Percentiles rank a stretch among this genome's conserved stretches.
Conservation (phyloP, 2,888 invertebrate species). For the Heteromurus nitidus region DNA sequence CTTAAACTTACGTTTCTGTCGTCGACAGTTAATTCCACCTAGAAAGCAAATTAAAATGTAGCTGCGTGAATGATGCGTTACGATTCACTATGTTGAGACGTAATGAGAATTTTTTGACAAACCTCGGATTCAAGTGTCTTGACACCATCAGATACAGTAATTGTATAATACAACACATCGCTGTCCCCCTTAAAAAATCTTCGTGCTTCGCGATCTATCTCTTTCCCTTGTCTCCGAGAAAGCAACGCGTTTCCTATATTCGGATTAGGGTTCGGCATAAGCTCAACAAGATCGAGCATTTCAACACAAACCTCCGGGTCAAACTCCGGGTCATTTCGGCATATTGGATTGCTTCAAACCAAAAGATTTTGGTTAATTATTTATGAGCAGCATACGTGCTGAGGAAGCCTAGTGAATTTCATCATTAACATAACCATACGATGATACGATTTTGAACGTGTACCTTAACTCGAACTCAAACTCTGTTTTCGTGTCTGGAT, state of each 20-base stretch:
- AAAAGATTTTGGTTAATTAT: background rate
- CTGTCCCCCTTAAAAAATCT: constrained; percentile 18
- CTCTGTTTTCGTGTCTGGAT: constrained; percentile 80
- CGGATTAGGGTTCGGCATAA: background rate
- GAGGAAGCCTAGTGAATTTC: no score
- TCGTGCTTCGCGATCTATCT: constrained; percentile 50
- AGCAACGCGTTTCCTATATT: constrained; percentile 41
- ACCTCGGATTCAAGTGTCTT: background rate
- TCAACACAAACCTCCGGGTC: constrained; percentile 76
- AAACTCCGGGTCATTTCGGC: constrained; percentile 74
- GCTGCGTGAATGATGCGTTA: background rate
- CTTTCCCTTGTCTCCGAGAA: background rate
- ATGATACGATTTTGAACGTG: constrained; percentile 69
- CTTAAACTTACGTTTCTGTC: constrained; percentile 44
- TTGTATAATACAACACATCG: background rate
- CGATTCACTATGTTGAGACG: no score
- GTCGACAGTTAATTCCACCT: constrained; percentile 27
- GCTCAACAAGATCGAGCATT: constrained; percentile 43
- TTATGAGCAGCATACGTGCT: constrained; percentile 64
- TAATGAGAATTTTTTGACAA: background rate
- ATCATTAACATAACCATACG: no score
- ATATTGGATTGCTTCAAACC: constrained; percentile 2
- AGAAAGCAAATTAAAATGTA: constrained; percentile 7
- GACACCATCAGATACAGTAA: constrained; percentile 30
- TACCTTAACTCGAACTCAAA: constrained; percentile 80